Evolutionary conservation across 2,888 invertebrate genomes (phyloP).

Genomic region (Hofmannophila pseudospretella): DNA sequence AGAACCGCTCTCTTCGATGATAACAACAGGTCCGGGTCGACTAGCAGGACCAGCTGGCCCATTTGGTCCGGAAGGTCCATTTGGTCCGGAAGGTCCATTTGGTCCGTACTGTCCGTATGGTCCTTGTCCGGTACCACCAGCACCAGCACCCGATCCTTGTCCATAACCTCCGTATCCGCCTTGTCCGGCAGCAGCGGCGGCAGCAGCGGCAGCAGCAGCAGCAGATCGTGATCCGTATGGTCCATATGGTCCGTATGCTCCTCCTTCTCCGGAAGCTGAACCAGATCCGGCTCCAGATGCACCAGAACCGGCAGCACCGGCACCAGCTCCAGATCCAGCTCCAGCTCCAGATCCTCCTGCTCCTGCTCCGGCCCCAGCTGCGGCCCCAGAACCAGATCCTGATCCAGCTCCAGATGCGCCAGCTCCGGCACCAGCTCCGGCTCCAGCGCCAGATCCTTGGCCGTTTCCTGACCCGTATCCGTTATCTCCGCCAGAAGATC

Average conservation of each 20-base stretch:
- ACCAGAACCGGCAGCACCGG: constrained; percentile 5
- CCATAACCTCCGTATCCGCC: constrained; percentile 2
- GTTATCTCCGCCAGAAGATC: not conserved
- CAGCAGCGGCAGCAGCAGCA: not conserved
- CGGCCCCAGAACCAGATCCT: not conserved
- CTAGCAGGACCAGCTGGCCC: not conserved
- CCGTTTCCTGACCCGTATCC: not conserved
- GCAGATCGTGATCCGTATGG: constrained; percentile 3
- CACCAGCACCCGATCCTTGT: constrained; percentile 3
- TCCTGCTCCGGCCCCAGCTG: constrained; percentile 4
- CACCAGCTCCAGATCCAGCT: constrained; percentile 8
- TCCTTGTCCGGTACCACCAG: constrained; percentile 2
- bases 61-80: constrained; percentile 2
- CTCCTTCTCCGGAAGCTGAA: not conserved
- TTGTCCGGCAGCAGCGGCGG: not conserved
- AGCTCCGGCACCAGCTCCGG: constrained; percentile 4
- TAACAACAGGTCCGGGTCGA: not conserved
- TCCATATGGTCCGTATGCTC: constrained; percentile 7
- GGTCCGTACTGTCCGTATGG: constrained; percentile 3
- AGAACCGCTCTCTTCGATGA: not conserved
- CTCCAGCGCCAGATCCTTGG: constrained; percentile 8
- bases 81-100: constrained; percentile 3
- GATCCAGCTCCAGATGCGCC: constrained; percentile 4
- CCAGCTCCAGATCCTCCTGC: not conserved
- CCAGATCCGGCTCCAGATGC: constrained; percentile 3